Evolutionary conservation across 2,797 vertebrate genomes (phyloP).

Genomic region (Dermochelys coriacea): DNA sequence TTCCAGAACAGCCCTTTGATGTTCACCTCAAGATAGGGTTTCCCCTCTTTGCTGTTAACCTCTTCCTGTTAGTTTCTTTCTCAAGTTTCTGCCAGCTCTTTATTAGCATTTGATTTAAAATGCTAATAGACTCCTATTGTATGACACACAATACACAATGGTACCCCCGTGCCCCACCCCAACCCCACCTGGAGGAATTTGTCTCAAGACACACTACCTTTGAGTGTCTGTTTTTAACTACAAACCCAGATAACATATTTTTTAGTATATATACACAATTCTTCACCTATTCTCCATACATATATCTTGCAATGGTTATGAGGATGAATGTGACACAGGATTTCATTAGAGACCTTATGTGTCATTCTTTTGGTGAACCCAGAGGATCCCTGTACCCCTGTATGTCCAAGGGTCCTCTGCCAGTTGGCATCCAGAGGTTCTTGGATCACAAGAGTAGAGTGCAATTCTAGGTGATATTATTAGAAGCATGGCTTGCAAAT

Average conservation of each 20-base stretch:
- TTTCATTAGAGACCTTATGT: neutral
- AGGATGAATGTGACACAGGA: neutral
- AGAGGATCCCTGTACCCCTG: neutral
- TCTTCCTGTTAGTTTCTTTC: neutral
- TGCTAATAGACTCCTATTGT: neutral
- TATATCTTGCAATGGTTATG: neutral
- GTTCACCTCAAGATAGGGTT: neutral
- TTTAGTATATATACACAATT: neutral
- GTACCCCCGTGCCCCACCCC: too few relatives aligned
- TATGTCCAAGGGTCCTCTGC: neutral
- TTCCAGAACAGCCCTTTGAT: neutral
- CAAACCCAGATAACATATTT: neutral
- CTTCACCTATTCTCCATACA: neutral
- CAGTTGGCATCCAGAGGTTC: neutral
- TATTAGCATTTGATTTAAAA: neutral
- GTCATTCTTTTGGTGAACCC: neutral
- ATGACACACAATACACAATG: too few relatives aligned
- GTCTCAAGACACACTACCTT: neutral
- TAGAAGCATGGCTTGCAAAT: neutral
- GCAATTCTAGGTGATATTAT: neutral
- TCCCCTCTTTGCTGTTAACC: neutral
- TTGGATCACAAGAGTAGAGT: neutral
- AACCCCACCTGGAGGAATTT: neutral
- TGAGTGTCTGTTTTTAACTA: neutral
- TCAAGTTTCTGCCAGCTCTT: neutral